Evolutionary conservation across 1,140 invertebrate species (phyloP).

Genomic region (Lepidurus arcticus): DNA sequence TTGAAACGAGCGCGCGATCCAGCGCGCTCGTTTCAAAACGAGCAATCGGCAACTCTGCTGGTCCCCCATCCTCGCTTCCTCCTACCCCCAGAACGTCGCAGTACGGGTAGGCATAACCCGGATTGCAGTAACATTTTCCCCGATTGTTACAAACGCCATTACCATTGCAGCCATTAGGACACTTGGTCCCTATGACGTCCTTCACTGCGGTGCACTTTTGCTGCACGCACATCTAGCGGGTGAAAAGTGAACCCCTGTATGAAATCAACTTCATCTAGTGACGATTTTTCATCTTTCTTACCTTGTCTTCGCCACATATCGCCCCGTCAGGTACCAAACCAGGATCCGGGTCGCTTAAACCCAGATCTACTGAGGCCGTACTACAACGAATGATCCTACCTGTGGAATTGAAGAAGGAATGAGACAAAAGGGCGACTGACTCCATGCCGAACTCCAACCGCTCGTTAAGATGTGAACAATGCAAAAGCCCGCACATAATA

Average conservation of each 20-base stretch:
- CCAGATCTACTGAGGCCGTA: slow-evolving; percentile 82
- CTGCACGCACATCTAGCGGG: slow-evolving; percentile 83
- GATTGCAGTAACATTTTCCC: slow-evolving; percentile 91
- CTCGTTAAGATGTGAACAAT: slow-evolving; percentile 90
- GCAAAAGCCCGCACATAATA: slow-evolving; percentile 84
- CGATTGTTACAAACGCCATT: slow-evolving; percentile 86
- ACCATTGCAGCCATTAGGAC: slow-evolving; percentile 75
- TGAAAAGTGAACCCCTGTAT: slow-evolving; percentile 35
- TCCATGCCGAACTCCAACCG: slow-evolving; percentile 95
- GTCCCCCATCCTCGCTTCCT: slow-evolving; percentile 54
- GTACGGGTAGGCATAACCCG: slow-evolving; percentile 77
- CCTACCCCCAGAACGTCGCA: slow-evolving; percentile 80
- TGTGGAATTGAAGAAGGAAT: slow-evolving; percentile 71
- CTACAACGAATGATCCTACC: slow-evolving; percentile 71
- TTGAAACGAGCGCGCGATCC: too few relatives aligned
- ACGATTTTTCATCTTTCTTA: slow-evolving; percentile 43
- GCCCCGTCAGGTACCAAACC: slow-evolving; percentile 92
- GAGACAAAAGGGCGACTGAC: slow-evolving; percentile 70
- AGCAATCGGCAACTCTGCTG: too few relatives aligned
- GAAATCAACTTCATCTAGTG: slow-evolving; percentile 15
- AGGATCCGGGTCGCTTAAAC: slow-evolving; percentile 85
- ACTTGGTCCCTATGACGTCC: slow-evolving; percentile 49
- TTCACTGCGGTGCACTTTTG: slow-evolving; percentile 75
- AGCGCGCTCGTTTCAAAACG: too few relatives aligned
- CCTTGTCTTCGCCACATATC: slow-evolving; percentile 82